Base-by-base conservation (phyloP, 2,113 vertebrate species). In the Colius striatus region DNA sequence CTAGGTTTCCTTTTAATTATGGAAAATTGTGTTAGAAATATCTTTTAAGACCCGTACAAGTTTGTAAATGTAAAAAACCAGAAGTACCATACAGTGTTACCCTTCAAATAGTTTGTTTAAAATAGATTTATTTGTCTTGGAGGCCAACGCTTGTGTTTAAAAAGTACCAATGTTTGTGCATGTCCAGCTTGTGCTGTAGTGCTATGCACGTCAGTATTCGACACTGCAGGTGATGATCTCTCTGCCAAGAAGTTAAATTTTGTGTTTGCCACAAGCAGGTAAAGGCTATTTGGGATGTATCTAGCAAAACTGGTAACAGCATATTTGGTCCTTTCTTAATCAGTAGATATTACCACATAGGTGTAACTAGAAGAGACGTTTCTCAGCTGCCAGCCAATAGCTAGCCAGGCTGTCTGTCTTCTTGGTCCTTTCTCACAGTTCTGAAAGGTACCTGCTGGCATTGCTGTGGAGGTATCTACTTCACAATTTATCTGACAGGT, bases 401-500 rank as follows among this genome's bases (percentile, higher is more conserved):
- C 60, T 61, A 65, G 53, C 8, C 1, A 65, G 65, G 85, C 68
- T 86, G 48, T 51, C 87, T 94, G 79, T 36, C 41, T 78, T 93
- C 86, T 74, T 80, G 93, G 60, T 90, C 26, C 79, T 80, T 87
- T 26, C 88, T 75, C 22, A 0, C 75, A 72, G 72, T 17, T 88
- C 92, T 60, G 85, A 94, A 86, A 95, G 79, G 19, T 5, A 4
- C 45, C 87, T 95, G 89, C 87, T 96, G 90, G 85, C 90, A 65
- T 47, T 90, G 60, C 82, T 92, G 55, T 34, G 79, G 82, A 88
- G 82, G 88, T 72, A 86, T 81, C 87, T 75, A 41, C 87, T 89
- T 45, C 84, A 91, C 62, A 78, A 92, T 96, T 93, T 68, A 88
- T 77, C 92, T 95, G 94, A 93, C 96, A 97, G 93, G 95, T 95